These are phyloP conservation scores for Furcifer pardalis DNA, from an alignment of 2,797 vertebrate genomes.

Conservation along the genomic window DNA sequence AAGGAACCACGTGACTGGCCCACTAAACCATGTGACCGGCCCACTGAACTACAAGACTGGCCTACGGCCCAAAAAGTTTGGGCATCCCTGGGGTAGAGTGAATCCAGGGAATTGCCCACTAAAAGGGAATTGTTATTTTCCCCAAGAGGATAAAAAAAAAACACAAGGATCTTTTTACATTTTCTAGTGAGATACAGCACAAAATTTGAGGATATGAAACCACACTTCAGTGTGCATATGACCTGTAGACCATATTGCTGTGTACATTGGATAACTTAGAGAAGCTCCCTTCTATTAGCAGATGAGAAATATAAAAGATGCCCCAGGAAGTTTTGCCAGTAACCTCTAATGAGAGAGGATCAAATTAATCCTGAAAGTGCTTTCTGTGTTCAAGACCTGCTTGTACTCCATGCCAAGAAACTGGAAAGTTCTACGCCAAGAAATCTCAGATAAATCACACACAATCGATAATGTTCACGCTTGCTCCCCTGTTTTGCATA, in stretches of 20 bases:
- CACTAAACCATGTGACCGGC: too few species aligned
- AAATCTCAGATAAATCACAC: not conserved
- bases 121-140: not conserved
- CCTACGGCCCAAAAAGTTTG: too few species aligned
- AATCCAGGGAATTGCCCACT: not conserved
- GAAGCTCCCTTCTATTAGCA: not conserved
- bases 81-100: too few species aligned
- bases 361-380: slow-evolving; percentile 9
- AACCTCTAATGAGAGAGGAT: not conserved
- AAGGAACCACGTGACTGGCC: too few species aligned
- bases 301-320: slow-evolving; percentile 3
- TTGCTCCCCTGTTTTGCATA: not conserved
- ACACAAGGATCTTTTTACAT: not conserved
- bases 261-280: not conserved
- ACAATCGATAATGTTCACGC: not conserved
- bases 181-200: not conserved
- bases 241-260: not conserved
- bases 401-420: not conserved
- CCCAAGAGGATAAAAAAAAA: not conserved
- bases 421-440: not conserved
- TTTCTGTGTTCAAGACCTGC: not conserved
- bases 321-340: not conserved
- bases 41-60: too few species aligned
- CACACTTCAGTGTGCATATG: not conserved
- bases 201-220: not conserved